A percentile compares a stretch with the other conserved stretches of the same genome.
Evolutionary conservation across 2,113 vertebrate genomes (phyloP).

Genomic region (Chloropsis cyanopogon): DNA sequence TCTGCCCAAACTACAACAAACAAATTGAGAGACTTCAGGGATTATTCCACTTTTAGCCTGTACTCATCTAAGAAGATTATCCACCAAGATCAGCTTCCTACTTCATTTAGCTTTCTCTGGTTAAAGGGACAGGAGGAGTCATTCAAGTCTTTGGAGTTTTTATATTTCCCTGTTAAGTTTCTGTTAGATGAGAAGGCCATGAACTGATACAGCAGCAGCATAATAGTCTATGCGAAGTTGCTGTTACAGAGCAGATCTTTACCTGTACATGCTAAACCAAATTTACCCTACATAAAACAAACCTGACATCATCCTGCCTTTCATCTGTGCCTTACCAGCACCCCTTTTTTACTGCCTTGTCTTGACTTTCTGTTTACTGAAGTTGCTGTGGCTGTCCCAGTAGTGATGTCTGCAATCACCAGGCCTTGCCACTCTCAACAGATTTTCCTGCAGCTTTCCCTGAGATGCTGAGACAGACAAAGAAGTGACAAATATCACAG

Average conservation of each 20-base stretch:
- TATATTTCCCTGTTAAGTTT: neutral
- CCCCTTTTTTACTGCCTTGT: neutral
- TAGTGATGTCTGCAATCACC: neutral
- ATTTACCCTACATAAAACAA: neutral
- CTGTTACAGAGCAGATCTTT: neutral
- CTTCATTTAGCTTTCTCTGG: constrained; percentile 39
- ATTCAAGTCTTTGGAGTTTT: neutral
- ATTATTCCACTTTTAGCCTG: constrained; percentile 65
- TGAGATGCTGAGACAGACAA: neutral
- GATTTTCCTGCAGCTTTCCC: neutral
- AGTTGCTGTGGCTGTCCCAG: neutral
- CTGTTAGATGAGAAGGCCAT: neutral
- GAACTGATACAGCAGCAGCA: neutral
- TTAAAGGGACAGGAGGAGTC: constrained; percentile 34
- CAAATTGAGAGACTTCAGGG: constrained; percentile 23
- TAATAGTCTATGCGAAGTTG: neutral
- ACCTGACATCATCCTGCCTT: neutral
- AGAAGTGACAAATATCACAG: neutral
- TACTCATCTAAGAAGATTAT: constrained; percentile 59
- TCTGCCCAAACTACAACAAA: constrained; percentile 25
- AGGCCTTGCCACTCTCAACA: neutral
- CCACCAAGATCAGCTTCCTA: constrained; percentile 38
- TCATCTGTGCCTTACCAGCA: neutral
- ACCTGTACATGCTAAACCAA: neutral
- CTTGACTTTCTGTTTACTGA: neutral